Conservation (phyloP, 2,113 vertebrate species). For the Ciconia boyciana region DNA sequence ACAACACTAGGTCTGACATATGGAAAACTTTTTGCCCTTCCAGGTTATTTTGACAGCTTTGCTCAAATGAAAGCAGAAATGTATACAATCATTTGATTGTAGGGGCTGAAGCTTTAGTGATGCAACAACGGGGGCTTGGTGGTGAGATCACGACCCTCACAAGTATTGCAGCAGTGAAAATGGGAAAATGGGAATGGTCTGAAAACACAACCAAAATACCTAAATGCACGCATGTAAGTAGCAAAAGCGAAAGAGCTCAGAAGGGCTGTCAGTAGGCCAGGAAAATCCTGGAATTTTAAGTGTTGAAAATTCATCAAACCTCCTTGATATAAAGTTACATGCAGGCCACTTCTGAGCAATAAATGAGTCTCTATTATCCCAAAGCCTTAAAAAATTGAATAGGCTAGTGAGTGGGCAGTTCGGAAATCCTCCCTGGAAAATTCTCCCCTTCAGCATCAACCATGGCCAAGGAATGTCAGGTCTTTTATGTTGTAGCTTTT, state of each 20-base stretch:
- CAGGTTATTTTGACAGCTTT: background rate
- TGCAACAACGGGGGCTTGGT: background rate
- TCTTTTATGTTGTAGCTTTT: background rate
- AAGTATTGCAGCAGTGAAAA: background rate
- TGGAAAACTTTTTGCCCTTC: background rate
- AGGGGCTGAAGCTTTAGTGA: background rate
- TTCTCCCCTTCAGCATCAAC: background rate
- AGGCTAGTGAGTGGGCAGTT: background rate
- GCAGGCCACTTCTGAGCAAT: background rate
- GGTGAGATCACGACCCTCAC: background rate
- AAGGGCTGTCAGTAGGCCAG: background rate
- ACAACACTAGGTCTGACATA: background rate
- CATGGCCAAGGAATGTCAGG: background rate
- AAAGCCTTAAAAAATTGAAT: background rate
- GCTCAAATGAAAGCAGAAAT: background rate
- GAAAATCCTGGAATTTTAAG: background rate
- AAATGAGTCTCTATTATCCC: background rate
- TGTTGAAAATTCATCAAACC: background rate
- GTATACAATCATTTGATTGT: background rate
- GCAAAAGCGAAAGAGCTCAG: background rate
- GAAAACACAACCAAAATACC: background rate
- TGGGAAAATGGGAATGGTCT: background rate
- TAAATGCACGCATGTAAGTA: background rate
- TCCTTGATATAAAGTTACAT: background rate
- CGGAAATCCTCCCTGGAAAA: background rate